phyloP scores from a whole-genome alignment of 2,113 vertebrate genomes.

The Poecilia latipinna region DNA sequence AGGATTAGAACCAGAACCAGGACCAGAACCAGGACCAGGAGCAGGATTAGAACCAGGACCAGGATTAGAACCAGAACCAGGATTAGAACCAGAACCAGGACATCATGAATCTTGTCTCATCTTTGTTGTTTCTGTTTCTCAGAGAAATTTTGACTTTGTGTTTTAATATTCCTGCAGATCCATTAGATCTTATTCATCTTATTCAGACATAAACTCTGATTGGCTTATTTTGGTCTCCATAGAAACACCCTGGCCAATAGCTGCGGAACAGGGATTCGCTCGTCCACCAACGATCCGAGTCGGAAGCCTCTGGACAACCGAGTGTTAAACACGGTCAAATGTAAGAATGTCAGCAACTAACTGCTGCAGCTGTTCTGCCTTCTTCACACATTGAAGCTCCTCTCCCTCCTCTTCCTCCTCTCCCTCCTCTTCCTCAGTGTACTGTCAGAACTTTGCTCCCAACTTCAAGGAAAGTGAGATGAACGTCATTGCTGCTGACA shows the following conservation, averaged over 20 bases:
- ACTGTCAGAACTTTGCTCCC: constrained; percentile 75
- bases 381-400: constrained; percentile 6
- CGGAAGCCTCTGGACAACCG: constrained; percentile 95
- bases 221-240: constrained; percentile 68
- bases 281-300: constrained; percentile 94
- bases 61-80: no score
- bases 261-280: constrained; percentile 95
- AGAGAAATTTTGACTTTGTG: neutral
- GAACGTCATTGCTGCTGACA: constrained; percentile 70
- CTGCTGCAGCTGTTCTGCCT: neutral
- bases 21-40: no score
- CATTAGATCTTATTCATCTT: constrained; percentile 43
- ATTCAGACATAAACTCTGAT: constrained; percentile 54
- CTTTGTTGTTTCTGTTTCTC: no score
- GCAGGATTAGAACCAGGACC: no score
- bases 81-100: no score
- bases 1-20: no score
- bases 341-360: constrained; percentile 77
- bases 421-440: constrained; percentile 45
- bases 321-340: constrained; percentile 94
- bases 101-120: no score
- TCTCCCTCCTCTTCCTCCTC: neutral
- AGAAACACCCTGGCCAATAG: constrained; percentile 97
- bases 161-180: constrained; percentile 1
- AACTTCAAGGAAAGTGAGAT: constrained; percentile 76